Conservation (phyloP, 2,888 invertebrate genomes). For the Hermaeophaga mercurialis region DNA sequence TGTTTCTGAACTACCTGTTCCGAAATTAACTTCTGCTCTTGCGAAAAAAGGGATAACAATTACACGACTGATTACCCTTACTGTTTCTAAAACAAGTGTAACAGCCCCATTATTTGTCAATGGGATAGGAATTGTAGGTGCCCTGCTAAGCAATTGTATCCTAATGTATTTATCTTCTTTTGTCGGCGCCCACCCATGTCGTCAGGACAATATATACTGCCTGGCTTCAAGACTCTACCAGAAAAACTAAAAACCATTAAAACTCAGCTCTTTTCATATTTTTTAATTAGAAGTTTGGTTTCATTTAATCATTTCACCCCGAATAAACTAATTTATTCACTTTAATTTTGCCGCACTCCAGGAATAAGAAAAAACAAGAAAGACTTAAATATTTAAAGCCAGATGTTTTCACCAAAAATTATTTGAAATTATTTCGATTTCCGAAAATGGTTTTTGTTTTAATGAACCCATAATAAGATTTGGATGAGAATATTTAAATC, state of each 20-base stretch:
- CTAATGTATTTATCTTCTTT: conserved; percentile 55
- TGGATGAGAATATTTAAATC: too few species aligned
- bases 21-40: conserved; percentile 42
- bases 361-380: too few species aligned
- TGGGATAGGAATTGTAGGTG: conserved; percentile 47
- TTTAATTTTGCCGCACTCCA: too few species aligned
- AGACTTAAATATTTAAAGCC: too few species aligned
- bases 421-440: too few species aligned
- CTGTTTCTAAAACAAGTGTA: conserved; percentile 52
- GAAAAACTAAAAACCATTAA: not conserved
- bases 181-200: conserved; percentile 54
- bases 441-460: too few species aligned
- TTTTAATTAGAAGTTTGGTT: too few species aligned
- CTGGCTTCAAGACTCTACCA: not conserved
- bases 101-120: conserved; percentile 51
- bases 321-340: too few species aligned
- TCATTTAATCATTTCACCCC: too few species aligned
- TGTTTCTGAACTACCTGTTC: conserved; percentile 43
- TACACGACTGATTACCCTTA: conserved; percentile 50
- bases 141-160: conserved; percentile 54
- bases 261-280: not conserved
- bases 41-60: conserved; percentile 48
- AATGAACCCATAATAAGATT: too few species aligned
- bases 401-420: too few species aligned
- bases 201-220: conserved; percentile 21